Evolutionary conservation across 1,140 invertebrate species (phyloP).

Genomic region (Proctacanthus coquilletti): DNA sequence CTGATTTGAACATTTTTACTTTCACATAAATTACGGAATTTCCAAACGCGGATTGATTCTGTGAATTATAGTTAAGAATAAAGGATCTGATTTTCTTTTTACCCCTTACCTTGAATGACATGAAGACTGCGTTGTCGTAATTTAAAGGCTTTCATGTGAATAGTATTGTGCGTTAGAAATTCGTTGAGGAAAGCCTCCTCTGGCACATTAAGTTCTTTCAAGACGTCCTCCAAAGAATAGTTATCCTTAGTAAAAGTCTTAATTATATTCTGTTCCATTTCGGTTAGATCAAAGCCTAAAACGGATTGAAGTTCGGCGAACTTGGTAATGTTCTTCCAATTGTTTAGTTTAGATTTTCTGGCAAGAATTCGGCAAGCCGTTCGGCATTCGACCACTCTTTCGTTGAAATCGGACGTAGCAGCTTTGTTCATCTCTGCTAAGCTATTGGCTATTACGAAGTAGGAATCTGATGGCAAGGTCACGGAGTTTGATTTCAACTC

Average conservation of each 20-base stretch:
- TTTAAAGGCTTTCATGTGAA: constrained; percentile 55
- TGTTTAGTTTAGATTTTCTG: constrained; percentile 37
- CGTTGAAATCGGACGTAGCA: constrained; percentile 77
- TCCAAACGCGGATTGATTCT: constrained; percentile 67
- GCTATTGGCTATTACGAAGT: constrained; percentile 90
- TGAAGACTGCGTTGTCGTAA: constrained; percentile 73
- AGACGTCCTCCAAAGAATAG: constrained; percentile 65
- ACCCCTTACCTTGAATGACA: constrained; percentile 40
- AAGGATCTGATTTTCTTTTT: neutral
- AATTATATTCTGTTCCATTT: constrained; percentile 52
- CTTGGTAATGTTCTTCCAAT: constrained; percentile 42
- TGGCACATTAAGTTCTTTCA: constrained; percentile 43
- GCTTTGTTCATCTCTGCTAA: constrained; percentile 87
- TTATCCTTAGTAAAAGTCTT: constrained; percentile 46
- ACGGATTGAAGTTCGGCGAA: constrained; percentile 57
- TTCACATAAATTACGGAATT: constrained; percentile 45
- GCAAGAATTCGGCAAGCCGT: constrained; percentile 72
- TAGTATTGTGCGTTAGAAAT: constrained; percentile 54
- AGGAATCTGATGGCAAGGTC: constrained; percentile 56
- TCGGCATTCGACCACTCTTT: constrained; percentile 85
- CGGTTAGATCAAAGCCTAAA: constrained; percentile 42
- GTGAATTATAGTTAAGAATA: constrained; percentile 11
- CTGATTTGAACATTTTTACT: constrained; percentile 36
- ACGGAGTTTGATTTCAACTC: constrained; percentile 58
- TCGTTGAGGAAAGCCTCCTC: constrained; percentile 45